These are phyloP conservation scores for Acanthoscelides obtectus DNA, from an alignment of 2,888 invertebrate genomes.

Conservation along the genomic window DNA sequence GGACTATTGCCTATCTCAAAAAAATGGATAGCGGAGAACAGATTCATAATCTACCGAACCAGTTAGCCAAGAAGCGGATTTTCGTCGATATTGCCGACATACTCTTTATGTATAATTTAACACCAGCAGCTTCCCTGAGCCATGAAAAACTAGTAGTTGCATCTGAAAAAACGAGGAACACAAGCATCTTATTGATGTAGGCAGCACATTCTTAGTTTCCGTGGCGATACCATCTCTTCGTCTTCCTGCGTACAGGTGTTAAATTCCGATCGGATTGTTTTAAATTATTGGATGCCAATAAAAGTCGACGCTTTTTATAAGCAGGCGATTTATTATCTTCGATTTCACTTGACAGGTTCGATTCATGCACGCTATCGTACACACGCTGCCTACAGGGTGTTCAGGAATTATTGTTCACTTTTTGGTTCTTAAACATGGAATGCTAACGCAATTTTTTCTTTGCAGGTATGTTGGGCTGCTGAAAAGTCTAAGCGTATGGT, in stretches of 20 bases:
- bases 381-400: neutral
- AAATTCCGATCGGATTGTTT: neutral
- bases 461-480: neutral
- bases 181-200: neutral
- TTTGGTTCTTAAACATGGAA: no score
- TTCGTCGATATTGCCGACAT: no score
- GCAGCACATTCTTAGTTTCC: neutral
- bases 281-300: neutral
- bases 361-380: neutral
- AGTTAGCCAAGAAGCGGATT: no score
- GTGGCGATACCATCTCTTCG: neutral
- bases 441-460: neutral
- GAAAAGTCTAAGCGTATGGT: no score
- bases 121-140: neutral
- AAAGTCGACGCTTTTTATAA: neutral
- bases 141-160: neutral
- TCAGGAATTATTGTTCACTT: no score
- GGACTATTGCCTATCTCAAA: no score
- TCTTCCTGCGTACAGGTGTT: neutral
- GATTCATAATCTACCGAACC: no score
- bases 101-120: neutral
- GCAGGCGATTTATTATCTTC: neutral
- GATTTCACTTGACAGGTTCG: neutral
- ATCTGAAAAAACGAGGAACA: no score
- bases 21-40: no score